A percentile compares a stretch with the other conserved stretches of the same genome.
Conservation (phyloP, 2,113 vertebrate species). For the Sus scrofa region T2T-Sscrofa CM000813.6:18827001-18827500, state of each 20-base stretch:
- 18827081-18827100: slow-evolving; percentile 33
- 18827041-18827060: slow-evolving; percentile 23
- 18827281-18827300: not conserved
- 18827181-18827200: not conserved
- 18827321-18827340: not conserved
- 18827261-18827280: not conserved
- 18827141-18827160: not conserved
- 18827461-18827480: not conserved
- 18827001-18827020: not conserved
- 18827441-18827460: not conserved
- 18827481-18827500: not conserved
- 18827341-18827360: not conserved
- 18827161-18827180: not conserved
- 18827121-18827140: slow-evolving; percentile 1
- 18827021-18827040: slow-evolving; percentile 23
- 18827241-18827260: not conserved
- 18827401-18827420: slow-evolving; percentile 1
- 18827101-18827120: not conserved
- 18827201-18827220: not conserved
- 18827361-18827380: slow-evolving; percentile 2
- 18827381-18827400: not conserved
- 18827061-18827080: slow-evolving; percentile 42
- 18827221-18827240: not conserved
- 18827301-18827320: slow-evolving; percentile 36
- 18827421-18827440: not conserved